phyloP scores from a whole-genome alignment of 2,888 invertebrate genomes.

The Spisula subtruncata region DNA sequence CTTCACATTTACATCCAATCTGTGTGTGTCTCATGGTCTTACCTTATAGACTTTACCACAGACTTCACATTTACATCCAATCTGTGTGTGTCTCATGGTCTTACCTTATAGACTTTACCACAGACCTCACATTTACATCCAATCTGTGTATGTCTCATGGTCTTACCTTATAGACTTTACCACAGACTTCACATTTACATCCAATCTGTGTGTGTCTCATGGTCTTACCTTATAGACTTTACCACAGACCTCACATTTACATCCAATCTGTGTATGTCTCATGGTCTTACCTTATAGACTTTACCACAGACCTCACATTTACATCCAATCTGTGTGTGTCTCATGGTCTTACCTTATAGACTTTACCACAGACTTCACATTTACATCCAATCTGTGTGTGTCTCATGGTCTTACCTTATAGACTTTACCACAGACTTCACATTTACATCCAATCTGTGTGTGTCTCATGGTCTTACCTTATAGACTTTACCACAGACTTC shows the following conservation, averaged over 20 bases:
- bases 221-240: slow-evolving; percentile 84
- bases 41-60: slow-evolving; percentile 88
- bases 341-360: slow-evolving; percentile 85
- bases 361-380: too few relatives aligned
- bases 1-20: too few relatives aligned
- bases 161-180: slow-evolving; percentile 87
- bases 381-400: too few relatives aligned
- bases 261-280: too few relatives aligned
- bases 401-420: slow-evolving; percentile 86
- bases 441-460: slow-evolving; percentile 84
- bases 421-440: slow-evolving; percentile 87
- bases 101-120: slow-evolving; percentile 81
- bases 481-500: too few relatives aligned
- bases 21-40: too few relatives aligned
- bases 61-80: slow-evolving; percentile 86
- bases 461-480: slow-evolving; percentile 87
- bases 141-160: too few relatives aligned
- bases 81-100: slow-evolving; percentile 86
- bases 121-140: too few relatives aligned
- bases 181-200: slow-evolving; percentile 87
- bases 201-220: slow-evolving; percentile 86
- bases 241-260: too few relatives aligned
- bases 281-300: slow-evolving; percentile 85
- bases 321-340: slow-evolving; percentile 86
- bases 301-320: slow-evolving; percentile 87